Evolutionary conservation across 1,140 invertebrate species (phyloP).

Genomic region (Lordiphosa clarofinis): DNA sequence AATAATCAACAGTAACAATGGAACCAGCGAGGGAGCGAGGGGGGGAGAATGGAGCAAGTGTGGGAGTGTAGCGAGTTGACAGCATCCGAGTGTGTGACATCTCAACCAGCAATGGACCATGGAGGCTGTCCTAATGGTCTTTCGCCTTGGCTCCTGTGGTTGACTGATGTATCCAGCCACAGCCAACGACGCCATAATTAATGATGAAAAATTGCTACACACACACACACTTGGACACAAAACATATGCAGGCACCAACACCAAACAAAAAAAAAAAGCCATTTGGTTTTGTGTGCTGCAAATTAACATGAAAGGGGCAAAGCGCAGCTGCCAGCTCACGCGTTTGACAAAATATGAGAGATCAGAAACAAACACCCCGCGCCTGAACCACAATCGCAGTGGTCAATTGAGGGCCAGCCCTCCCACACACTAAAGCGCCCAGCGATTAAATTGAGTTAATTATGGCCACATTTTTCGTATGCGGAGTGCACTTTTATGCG

Average conservation of each 20-base stretch:
- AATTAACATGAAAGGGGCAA: constrained; percentile 76
- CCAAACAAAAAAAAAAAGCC: constrained; percentile 38
- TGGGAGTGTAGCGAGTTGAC: constrained; percentile 45
- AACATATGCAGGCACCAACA: constrained; percentile 51
- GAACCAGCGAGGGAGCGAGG: constrained; percentile 14
- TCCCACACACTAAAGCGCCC: constrained; percentile 55
- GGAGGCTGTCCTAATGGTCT: constrained; percentile 60
- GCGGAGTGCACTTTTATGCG: constrained; percentile 21
- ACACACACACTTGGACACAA: constrained; percentile 34
- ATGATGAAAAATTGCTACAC: constrained; percentile 75
- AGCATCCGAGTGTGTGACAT: constrained; percentile 64
- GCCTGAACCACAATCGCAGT: constrained; percentile 9
- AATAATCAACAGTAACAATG: constrained; percentile 75
- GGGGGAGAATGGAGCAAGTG: neutral
- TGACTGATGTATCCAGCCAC: constrained; percentile 73
- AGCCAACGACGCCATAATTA: constrained; percentile 62
- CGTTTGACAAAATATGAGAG: constrained; percentile 38
- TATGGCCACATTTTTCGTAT: constrained; percentile 37
- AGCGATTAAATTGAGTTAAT: constrained; percentile 75
- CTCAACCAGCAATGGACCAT: constrained; percentile 59
- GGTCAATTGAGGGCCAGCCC: constrained; percentile 13
- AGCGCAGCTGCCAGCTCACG: constrained; percentile 47
- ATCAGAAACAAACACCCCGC: constrained; percentile 9
- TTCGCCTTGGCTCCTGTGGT: constrained; percentile 70
- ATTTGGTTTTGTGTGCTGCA: constrained; percentile 69